Evolutionary conservation across 92 coral and sea anemone species (phyloP).

Genomic region (Parazoanthus darwini): DNA sequence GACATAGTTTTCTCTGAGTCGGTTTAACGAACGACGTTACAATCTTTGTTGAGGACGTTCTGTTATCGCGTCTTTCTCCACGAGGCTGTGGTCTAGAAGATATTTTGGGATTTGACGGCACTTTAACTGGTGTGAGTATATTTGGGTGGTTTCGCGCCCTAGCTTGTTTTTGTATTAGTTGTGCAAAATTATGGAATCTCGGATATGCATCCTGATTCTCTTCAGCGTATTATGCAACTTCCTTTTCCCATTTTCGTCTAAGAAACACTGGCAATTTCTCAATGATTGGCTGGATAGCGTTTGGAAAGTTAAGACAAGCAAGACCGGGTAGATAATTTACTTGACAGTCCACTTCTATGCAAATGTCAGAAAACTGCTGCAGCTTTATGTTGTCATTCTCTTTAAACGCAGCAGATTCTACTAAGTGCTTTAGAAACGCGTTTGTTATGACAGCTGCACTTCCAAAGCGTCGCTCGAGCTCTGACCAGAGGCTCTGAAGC

Average conservation of each 20-base stretch:
- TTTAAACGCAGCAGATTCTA: too few species aligned
- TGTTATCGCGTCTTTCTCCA: neutral
- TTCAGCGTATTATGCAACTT: slow-evolving; percentile 44
- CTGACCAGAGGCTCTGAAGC: slow-evolving; percentile 57
- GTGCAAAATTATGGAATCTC: slow-evolving; percentile 36
- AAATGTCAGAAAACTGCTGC: slow-evolving; percentile 51
- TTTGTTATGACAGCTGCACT: slow-evolving; percentile 65
- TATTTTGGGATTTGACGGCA: neutral
- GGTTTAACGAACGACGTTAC: neutral
- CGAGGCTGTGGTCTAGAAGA: neutral
- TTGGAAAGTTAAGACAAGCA: neutral
- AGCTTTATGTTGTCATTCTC: neutral
- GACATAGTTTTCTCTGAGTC: slow-evolving; percentile 35
- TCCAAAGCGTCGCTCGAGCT: slow-evolving; percentile 65
- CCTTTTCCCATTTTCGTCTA: neutral
- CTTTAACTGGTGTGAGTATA: slow-evolving; percentile 10
- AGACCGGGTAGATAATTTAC: neutral
- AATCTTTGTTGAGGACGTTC: slow-evolving; percentile 13
- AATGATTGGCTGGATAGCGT: neutral
- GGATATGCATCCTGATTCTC: slow-evolving; percentile 46
- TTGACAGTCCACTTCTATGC: slow-evolving; percentile 51
- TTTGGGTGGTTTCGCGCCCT: slow-evolving; percentile 52
- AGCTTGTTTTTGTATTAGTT: slow-evolving; percentile 40
- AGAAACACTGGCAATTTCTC: too few species aligned
- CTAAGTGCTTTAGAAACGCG: slow-evolving; percentile 46